A percentile compares a stretch with the other conserved stretches of the same genome.
Conservation (phyloP, 92 coral and sea anemone genomes). For the Epizoanthus ramosus region DNA sequence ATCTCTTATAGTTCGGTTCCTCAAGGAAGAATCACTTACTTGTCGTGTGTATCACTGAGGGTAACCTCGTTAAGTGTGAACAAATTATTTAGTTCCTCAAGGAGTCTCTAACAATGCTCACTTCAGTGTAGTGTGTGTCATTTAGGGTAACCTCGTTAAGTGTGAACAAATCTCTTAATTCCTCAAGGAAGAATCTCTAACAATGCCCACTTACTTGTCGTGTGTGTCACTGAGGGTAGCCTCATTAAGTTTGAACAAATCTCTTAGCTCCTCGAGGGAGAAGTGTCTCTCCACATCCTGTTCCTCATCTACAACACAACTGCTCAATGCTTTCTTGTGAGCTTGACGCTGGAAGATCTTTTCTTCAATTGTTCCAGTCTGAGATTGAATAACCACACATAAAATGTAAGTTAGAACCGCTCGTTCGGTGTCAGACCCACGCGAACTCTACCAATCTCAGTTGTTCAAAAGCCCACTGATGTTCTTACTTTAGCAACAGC, state of each 20-base stretch:
- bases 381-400: neutral
- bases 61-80: constrained; percentile 86
- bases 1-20: constrained; percentile 89
- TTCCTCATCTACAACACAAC: constrained; percentile 95
- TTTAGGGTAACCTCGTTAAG: constrained; percentile 57
- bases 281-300: constrained; percentile 93
- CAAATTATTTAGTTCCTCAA: constrained; percentile 82
- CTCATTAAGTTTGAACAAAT: constrained; percentile 87
- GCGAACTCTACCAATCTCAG: too few species aligned
- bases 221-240: constrained; percentile 89
- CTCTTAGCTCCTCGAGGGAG: constrained; percentile 87
- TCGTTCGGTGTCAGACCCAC: too few species aligned
- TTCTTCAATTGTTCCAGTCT: constrained; percentile 98
- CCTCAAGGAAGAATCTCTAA: constrained; percentile 71
- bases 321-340: constrained; percentile 97
- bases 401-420: neutral
- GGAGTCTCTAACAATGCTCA: constrained; percentile 15
- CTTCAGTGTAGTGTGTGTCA: constrained; percentile 22
- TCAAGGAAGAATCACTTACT: too few species aligned
- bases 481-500: too few species aligned
- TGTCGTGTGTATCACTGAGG: constrained; percentile 92
- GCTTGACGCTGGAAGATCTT: constrained; percentile 98
- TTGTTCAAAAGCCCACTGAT: too few species aligned
- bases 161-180: constrained; percentile 85
- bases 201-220: constrained; percentile 74